These are phyloP conservation scores for Leucoraja erinaceus DNA, from an alignment of 2,113 vertebrate genomes.

Conservation along the genomic window DNA sequence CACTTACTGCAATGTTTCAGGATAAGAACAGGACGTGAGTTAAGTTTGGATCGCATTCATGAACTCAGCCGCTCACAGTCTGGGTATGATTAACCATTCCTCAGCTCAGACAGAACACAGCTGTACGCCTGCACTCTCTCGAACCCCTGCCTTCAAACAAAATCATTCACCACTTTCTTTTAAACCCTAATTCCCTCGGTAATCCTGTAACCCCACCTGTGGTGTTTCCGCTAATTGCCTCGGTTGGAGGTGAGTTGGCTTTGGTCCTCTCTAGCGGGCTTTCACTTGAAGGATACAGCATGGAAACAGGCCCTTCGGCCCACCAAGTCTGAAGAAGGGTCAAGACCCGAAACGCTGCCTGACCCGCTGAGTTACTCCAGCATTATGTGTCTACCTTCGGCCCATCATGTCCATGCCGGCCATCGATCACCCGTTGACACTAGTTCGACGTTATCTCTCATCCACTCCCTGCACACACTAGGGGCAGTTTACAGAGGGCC, in stretches of 20 bases:
- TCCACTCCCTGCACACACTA: too few species aligned
- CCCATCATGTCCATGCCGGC: too few species aligned
- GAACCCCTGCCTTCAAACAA: background rate
- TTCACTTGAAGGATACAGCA: too few species aligned
- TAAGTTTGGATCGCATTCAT: background rate
- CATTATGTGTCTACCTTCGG: too few species aligned
- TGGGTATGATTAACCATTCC: background rate
- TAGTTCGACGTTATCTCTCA: too few species aligned
- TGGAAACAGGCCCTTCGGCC: too few species aligned
- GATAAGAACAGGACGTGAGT: background rate
- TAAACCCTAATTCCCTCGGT: background rate
- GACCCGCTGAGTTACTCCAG: too few species aligned
- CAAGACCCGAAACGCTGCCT: too few species aligned
- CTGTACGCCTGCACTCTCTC: background rate
- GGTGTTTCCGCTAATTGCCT: too few species aligned
- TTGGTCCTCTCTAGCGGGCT: background rate
- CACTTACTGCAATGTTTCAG: background rate
- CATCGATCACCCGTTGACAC: too few species aligned
- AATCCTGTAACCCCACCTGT: background rate
- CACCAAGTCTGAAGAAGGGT: too few species aligned
- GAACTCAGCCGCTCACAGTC: background rate
- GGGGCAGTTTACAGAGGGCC: too few species aligned
- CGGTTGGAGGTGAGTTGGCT: background rate
- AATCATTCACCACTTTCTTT: background rate
- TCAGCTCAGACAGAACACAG: slow-evolving; percentile 2